Evolutionary conservation across 2,888 invertebrate genomes (phyloP), one percentile per base, ranked within the genome.

Genomic region (Laspeyria flexula): DNA sequence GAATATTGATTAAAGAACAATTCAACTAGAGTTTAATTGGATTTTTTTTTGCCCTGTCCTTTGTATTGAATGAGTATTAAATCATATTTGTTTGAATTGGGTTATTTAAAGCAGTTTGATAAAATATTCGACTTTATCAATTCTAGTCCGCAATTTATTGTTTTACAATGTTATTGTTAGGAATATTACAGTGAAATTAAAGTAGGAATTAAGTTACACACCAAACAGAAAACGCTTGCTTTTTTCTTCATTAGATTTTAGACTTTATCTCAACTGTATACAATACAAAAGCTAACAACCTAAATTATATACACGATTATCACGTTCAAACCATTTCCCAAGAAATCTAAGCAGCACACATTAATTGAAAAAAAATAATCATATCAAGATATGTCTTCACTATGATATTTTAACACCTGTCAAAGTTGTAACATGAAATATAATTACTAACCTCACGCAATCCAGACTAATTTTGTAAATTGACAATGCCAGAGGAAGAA

Each of bases 391-490:
- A 1, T 49, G 56, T 47, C 18, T 43, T 41, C 15, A 44, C 35
- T 12, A 43, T 58, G 37, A 48, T 35, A 33, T 35, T 43, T 44
- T 67, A 63, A 67, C 68, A 68, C 55, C 68, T 68, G 68, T 64
- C 60, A 46, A 39, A 45, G 31, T 34, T 39, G 25, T 46, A 30
- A 3, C 25, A 25, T 42, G 40, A 2, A 7, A 18, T 21, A 1
- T 18, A 1, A 21, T 12, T 18, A 37, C 12, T 37, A 37, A 37
- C 37, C 6, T n/a, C 37, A 37, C 37, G 37, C 37, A 2, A 37
- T 21, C 37, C 4, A n/a, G 1, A 1, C 5, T 18, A n/a, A n/a
- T n/a, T n/a, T n/a, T n/a, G n/a, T n/a, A n/a, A n/a, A 21, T 7
- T 37, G 21, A 21, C 21, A 21, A 21, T 37, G 21, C 2, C 35